A percentile compares a stretch with the other conserved stretches of the same genome.
Evolutionary conservation across 2,888 invertebrate species (phyloP).

Genomic region (Sepiola atlantica): DNA sequence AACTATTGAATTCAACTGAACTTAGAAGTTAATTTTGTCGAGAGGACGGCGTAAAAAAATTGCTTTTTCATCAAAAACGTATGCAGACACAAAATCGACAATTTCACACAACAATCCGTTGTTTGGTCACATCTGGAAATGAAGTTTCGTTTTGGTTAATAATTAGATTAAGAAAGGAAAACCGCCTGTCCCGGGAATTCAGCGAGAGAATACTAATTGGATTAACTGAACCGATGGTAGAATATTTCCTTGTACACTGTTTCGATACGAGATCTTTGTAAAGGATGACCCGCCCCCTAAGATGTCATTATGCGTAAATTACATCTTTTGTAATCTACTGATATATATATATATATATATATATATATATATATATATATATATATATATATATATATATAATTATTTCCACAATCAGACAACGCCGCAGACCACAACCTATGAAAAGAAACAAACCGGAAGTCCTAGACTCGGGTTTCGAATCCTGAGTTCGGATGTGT

Average conservation of each 20-base stretch:
- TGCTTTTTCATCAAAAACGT: neutral
- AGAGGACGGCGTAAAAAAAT: neutral
- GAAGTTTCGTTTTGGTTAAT: conserved; percentile 9
- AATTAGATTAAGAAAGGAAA: neutral
- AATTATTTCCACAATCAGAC: too few relatives aligned
- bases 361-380: neutral
- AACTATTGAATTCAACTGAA: neutral
- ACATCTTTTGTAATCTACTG: neutral
- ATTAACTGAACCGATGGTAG: conserved; percentile 18
- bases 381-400: neutral
- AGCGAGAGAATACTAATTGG: neutral
- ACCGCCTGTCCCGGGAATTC: neutral
- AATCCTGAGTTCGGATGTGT: too few relatives aligned
- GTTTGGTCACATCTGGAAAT: conserved; percentile 23
- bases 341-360: too few relatives aligned
- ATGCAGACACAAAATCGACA: neutral
- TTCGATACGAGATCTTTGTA: neutral
- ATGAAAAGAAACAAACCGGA: too few relatives aligned
- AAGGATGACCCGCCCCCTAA: neutral
- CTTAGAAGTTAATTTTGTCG: neutral
- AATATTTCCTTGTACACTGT: neutral
- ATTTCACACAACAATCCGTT: neutral
- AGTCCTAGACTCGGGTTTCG: too few relatives aligned
- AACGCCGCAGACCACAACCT: too few relatives aligned
- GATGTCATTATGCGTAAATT: too few relatives aligned